Evolutionary conservation across 2,797 vertebrate genomes (phyloP).

Genomic region (Cirrhinus mrigala): DNA sequence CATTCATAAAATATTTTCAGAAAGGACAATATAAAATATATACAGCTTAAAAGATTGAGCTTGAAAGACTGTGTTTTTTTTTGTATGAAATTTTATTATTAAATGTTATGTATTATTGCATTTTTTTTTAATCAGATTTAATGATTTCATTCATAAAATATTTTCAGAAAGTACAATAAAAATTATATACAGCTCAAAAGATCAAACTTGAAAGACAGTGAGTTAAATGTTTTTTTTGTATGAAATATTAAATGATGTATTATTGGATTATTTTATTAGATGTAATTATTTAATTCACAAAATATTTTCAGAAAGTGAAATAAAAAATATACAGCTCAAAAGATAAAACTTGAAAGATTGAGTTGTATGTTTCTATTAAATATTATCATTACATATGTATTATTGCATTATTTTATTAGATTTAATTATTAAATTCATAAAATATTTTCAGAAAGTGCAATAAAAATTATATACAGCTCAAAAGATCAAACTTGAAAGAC

Average conservation of each 20-base stretch:
- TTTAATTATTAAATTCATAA: not conserved
- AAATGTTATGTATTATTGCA: not conserved
- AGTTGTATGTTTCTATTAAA: too few species aligned
- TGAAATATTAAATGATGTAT: not conserved
- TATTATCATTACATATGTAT: too few species aligned
- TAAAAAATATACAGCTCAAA: not conserved
- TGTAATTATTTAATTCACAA: not conserved
- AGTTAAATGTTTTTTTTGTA: too few species aligned
- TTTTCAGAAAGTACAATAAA: too few species aligned
- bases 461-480: not conserved
- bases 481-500: not conserved
- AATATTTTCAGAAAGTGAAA: not conserved
- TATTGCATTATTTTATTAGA: too few species aligned
- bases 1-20: too few species aligned
- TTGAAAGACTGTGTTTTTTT: too few species aligned
- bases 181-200: not conserved
- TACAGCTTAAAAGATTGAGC: too few species aligned
- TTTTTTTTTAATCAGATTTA: not conserved
- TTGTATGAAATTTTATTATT: not conserved
- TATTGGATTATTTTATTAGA: not conserved
- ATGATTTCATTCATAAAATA: not conserved
- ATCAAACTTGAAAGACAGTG: not conserved
- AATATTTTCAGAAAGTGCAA: not conserved
- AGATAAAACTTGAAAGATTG: too few species aligned
- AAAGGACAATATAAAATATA: too few species aligned